A percentile compares a stretch with the other conserved stretches of the same genome.
Evolutionary conservation across 1,140 invertebrate species (phyloP).

Genomic region (Drosophila melanica): DNA sequence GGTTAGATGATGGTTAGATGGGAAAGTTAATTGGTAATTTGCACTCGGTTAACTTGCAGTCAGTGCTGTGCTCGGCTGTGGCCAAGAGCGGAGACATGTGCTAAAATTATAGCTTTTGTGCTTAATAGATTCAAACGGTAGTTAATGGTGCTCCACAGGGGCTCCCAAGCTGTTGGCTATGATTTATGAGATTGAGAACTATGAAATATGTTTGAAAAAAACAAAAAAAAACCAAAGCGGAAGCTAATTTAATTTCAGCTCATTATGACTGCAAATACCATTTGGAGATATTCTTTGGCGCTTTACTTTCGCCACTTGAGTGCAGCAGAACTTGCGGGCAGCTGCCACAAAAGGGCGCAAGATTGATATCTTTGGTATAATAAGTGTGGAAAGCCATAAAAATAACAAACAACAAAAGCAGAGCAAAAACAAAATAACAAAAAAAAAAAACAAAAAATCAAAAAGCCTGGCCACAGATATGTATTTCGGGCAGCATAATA

Average conservation of each 20-base stretch:
- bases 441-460: conserved; percentile 58
- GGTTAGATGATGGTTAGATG: conserved; percentile 11
- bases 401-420: conserved; percentile 52
- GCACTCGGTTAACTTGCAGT: conserved; percentile 51
- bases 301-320: conserved; percentile 40
- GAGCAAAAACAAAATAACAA: conserved; percentile 36
- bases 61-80: background rate
- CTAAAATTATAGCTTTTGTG: conserved; percentile 63
- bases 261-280: background rate
- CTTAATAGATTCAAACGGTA: conserved; percentile 71
- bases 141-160: conserved; percentile 39
- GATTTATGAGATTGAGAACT: conserved; percentile 17
- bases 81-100: conserved; percentile 19
- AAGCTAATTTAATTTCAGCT: conserved; percentile 3
- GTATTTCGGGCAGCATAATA: conserved; percentile 67
- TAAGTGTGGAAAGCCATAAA: conserved; percentile 68
- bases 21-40: conserved; percentile 68
- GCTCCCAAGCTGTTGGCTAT: conserved; percentile 8
- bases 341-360: conserved; percentile 40
- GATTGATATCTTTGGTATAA: conserved; percentile 64
- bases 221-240: conserved; percentile 7
- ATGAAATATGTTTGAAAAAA: background rate
- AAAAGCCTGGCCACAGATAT: conserved; percentile 48
- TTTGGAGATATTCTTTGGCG: background rate
- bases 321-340: conserved; percentile 35